These are phyloP conservation scores for Gephyroberyx darwinii DNA, from an alignment of 2,797 vertebrate genomes.

Conservation along the genomic window DNA sequence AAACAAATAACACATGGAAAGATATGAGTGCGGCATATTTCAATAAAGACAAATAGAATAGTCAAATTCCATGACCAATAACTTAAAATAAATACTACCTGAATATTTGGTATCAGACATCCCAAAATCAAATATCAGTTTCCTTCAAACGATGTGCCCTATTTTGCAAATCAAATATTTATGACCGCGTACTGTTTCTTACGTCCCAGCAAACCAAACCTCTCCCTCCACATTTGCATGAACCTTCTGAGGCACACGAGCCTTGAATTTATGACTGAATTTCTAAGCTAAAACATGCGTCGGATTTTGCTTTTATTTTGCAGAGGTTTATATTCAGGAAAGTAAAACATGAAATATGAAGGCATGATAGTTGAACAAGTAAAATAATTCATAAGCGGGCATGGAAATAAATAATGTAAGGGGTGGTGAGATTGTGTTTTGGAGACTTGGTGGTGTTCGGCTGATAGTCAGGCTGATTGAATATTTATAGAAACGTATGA, in stretches of 20 bases:
- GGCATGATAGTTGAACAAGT: conserved; percentile 61
- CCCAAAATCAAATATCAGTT: conserved; percentile 5
- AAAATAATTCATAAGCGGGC: conserved; percentile 68
- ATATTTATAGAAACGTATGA: conserved; percentile 80
- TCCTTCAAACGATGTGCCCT: conserved; percentile 10
- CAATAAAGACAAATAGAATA: neutral
- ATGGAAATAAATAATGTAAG: conserved; percentile 76
- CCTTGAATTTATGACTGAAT: conserved; percentile 49
- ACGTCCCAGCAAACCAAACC: conserved; percentile 36
- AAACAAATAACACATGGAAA: conserved; percentile 8
- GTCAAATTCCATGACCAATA: neutral
- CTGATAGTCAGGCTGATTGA: conserved; percentile 74
- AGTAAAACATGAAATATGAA: conserved; percentile 59
- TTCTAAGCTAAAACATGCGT: conserved; percentile 27
- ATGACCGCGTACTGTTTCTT: conserved; percentile 4
- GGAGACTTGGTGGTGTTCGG: conserved; percentile 60
- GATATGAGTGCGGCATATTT: neutral
- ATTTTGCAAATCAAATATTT: conserved; percentile 32
- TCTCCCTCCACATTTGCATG: conserved; percentile 21
- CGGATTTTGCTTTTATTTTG: conserved; percentile 51
- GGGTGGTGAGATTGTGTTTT: conserved; percentile 71
- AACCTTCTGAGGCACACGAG: conserved; percentile 23
- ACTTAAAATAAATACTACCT: neutral
- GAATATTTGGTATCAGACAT: neutral
- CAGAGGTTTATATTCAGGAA: conserved; percentile 52